Conservation (phyloP, 2,113 vertebrate genomes). For the Mionectes macconnelli region DNA sequence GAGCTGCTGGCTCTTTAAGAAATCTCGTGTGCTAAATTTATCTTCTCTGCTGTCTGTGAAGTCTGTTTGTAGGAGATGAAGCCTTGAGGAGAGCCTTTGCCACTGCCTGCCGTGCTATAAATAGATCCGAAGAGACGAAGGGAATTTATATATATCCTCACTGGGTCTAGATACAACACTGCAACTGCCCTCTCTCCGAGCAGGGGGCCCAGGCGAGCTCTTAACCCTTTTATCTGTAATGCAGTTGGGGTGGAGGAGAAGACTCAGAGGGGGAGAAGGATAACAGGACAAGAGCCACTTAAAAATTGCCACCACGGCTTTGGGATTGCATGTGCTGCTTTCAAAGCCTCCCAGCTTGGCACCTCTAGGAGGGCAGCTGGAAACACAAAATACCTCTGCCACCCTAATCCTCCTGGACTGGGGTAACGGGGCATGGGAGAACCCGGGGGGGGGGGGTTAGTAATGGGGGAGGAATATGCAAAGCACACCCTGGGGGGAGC, state of each 20-base stretch:
- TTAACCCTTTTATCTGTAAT: conserved; percentile 38
- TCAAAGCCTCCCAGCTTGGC: not conserved
- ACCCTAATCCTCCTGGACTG: not conserved
- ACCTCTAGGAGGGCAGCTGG: not conserved
- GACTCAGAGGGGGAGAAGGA: not conserved
- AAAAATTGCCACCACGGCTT: not conserved
- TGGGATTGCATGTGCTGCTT: not conserved
- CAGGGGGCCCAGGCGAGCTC: conserved; percentile 46
- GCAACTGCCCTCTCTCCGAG: conserved; percentile 39
- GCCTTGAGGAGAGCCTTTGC: conserved; percentile 65
- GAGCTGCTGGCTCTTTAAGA: conserved; percentile 58
- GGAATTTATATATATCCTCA: conserved; percentile 60
- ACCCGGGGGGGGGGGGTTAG: accelerated
- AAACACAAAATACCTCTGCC: not conserved
- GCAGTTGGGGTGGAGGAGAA: not conserved
- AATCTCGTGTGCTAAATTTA: conserved; percentile 64
- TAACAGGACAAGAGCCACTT: not conserved
- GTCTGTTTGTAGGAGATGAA: conserved; percentile 67
- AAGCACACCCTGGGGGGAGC: not conserved
- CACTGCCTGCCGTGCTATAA: conserved; percentile 57
- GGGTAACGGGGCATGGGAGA: not conserved
- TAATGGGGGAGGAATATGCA: too few relatives aligned
- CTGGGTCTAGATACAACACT: conserved; percentile 52
- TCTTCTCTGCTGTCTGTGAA: conserved; percentile 65
- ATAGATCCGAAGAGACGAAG: conserved; percentile 39